A percentile compares a stretch with the other conserved stretches of the same genome.
phyloP scores from a whole-genome alignment of 1,140 invertebrate genomes.

The Eriosoma lanigerum region DNA sequence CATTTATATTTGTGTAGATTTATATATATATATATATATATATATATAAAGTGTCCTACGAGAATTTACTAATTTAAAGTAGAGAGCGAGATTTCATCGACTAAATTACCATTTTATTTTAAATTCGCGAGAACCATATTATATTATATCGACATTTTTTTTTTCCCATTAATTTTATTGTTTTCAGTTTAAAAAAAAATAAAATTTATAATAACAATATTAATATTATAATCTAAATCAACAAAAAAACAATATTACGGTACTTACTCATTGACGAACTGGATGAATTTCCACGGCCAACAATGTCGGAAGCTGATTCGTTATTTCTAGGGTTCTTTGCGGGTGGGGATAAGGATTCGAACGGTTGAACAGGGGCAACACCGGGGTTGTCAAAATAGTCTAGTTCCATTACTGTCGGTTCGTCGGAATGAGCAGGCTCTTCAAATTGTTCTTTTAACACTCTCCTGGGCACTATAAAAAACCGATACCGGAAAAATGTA shows the following conservation, averaged over 20 bases:
- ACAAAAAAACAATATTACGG: neutral
- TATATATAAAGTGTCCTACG: neutral
- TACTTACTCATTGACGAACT: conserved; percentile 35
- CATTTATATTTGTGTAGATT: no score
- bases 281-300: conserved; percentile 8
- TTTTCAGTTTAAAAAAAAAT: no score
- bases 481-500: conserved; percentile 42
- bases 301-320: neutral
- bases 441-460: conserved; percentile 79
- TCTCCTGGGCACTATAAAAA: conserved; percentile 72
- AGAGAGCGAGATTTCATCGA: no score
- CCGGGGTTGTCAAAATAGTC: conserved; percentile 62
- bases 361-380: conserved; percentile 57
- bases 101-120: neutral
- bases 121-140: neutral
- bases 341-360: conserved; percentile 36
- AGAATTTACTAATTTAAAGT: neutral
- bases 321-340: conserved; percentile 22
- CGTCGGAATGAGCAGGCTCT: conserved; percentile 71
- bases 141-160: neutral
- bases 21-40: no score
- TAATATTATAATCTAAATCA: no score
- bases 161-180: neutral
- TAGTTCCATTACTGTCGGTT: conserved; percentile 59
- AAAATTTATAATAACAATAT: no score